Conservation (phyloP, 2,113 vertebrate species). For the Egretta garzetta region DNA sequence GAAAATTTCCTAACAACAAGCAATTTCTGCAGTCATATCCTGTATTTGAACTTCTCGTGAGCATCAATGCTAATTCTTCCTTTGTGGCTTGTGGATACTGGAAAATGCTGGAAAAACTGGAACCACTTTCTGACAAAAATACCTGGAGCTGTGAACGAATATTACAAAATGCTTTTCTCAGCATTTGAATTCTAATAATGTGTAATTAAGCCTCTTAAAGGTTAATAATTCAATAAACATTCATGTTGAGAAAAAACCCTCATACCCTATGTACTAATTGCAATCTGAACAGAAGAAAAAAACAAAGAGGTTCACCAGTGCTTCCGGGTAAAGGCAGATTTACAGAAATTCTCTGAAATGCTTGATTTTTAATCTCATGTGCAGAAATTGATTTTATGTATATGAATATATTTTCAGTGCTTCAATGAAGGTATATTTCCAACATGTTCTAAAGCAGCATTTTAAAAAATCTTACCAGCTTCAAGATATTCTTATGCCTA, state of each 20-base stretch:
- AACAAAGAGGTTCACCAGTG: neutral
- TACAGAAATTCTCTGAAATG: neutral
- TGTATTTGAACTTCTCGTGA: neutral
- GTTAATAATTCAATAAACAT: neutral
- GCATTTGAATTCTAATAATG: neutral
- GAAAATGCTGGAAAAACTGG: neutral
- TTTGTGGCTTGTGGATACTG: neutral
- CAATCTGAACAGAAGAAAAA: neutral
- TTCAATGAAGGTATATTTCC: neutral
- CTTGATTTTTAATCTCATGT: neutral
- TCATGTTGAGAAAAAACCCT: neutral
- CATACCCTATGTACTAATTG: neutral
- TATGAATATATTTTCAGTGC: neutral
- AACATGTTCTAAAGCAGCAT: neutral
- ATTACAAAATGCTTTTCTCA: neutral
- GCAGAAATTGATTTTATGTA: neutral
- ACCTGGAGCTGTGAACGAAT: neutral
- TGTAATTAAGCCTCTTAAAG: neutral
- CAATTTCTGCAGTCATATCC: neutral
- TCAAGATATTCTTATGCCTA: neutral
- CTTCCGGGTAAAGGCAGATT: neutral
- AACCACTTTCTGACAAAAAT: neutral
- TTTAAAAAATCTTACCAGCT: neutral
- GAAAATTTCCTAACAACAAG: neutral
- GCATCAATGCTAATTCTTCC: neutral